Percentiles rank a stretch among this genome's conserved stretches.
phyloP scores from a whole-genome alignment of 2,888 invertebrate genomes.

The Trichopoda pennipes region DNA sequence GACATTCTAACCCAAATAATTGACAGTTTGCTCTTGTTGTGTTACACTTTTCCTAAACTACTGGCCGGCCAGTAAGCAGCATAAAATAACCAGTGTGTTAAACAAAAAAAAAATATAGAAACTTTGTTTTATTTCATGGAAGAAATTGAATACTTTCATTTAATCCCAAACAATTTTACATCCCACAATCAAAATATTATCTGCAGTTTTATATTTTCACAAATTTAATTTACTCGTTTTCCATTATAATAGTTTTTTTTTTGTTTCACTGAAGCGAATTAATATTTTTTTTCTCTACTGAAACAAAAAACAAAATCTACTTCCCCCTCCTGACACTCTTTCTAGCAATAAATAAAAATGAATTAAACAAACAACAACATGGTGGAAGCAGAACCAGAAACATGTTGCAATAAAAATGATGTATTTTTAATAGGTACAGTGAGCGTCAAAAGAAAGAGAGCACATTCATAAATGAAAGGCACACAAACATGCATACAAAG shows the following conservation, averaged over 20 bases:
- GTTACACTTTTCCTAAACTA: neutral
- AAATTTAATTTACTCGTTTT: neutral
- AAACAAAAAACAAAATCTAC: neutral
- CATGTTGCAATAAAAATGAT: no score
- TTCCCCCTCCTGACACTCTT: neutral
- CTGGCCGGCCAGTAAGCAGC: neutral
- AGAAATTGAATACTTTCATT: neutral
- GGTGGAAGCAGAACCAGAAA: slow-evolving; percentile 31
- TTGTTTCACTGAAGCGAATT: neutral
- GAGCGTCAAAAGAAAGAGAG: no score
- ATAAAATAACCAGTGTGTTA: neutral
- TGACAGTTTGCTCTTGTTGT: slow-evolving; percentile 16
- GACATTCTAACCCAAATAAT: slow-evolving; percentile 31
- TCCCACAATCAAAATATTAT: slow-evolving; percentile 12
- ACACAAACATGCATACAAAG: no score
- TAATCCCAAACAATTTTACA: neutral
- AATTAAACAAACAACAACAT: neutral
- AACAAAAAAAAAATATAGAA: slow-evolving; percentile 9
- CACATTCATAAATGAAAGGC: no score
- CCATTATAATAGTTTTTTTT: no score
- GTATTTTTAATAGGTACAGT: no score
- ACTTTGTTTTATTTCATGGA: neutral
- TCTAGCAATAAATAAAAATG: neutral
- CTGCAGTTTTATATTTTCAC: neutral
- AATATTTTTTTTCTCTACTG: no score